Evolutionary conservation across 2,888 invertebrate species (phyloP).

Genomic region (Limnephilus auricula): DNA sequence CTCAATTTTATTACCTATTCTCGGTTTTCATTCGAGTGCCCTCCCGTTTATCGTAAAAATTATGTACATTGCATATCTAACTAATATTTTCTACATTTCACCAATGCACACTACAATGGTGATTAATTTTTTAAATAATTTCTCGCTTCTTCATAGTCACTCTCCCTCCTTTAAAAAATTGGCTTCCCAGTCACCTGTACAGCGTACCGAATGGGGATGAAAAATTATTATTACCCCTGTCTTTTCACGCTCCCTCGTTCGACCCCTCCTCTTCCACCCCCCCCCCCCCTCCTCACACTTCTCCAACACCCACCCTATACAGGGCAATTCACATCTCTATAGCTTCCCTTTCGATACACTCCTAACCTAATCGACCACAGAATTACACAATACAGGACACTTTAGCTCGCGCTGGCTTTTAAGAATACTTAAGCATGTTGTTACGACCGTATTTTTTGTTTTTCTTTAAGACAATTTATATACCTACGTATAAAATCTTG

Average conservation of each 20-base stretch:
- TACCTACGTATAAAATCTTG: too few relatives aligned
- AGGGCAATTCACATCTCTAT: background rate
- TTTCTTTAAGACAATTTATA: too few relatives aligned
- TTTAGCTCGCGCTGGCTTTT: background rate
- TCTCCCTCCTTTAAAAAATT: background rate
- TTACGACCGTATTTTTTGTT: too few relatives aligned
- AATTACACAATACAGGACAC: constrained; percentile 11
- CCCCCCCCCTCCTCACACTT: background rate
- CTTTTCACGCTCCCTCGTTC: background rate
- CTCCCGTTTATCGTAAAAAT: too few relatives aligned
- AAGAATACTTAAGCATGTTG: background rate
- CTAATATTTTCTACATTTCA: background rate
- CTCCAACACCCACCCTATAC: background rate
- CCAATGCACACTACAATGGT: background rate
- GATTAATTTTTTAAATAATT: background rate
- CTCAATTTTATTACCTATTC: too few relatives aligned
- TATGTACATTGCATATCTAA: too few relatives aligned
- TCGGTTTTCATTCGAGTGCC: too few relatives aligned
- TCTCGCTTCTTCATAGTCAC: background rate
- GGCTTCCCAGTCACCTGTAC: background rate
- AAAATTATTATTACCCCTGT: background rate
- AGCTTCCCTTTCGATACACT: background rate
- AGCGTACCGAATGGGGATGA: background rate
- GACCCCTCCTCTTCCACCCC: background rate
- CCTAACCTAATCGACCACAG: background rate